phyloP scores from a whole-genome alignment of 2,888 invertebrate genomes.

The Alloscopus bannaensis region DNA sequence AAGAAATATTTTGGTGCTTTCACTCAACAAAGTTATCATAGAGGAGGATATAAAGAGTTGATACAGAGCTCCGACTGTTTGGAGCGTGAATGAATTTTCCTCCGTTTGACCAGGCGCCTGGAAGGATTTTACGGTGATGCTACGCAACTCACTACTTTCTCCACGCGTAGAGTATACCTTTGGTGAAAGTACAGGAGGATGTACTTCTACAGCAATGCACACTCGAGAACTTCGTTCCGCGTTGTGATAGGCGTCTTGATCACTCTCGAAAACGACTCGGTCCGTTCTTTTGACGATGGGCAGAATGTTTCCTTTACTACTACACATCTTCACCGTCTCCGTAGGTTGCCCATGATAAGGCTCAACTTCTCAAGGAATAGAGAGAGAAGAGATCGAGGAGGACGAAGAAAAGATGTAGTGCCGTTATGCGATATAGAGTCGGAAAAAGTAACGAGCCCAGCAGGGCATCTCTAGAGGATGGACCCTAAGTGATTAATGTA shows the following conservation, averaged over 20 bases:
- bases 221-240: not conserved
- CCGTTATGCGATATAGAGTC: conserved; percentile 29
- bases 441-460: conserved; percentile 49
- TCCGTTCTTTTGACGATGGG: no score
- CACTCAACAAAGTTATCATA: no score
- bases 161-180: not conserved
- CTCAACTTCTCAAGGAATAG: not conserved
- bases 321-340: no score
- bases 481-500: conserved; percentile 69
- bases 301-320: no score
- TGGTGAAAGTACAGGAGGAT: not conserved
- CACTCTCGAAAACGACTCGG: no score
- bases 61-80: no score
- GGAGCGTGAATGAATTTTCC: conserved; percentile 44
- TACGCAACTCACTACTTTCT: not conserved
- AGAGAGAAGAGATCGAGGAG: not conserved
- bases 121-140: conserved; percentile 12
- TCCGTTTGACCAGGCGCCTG: conserved; percentile 41
- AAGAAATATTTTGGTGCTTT: conserved; percentile 14
- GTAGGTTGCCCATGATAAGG: not conserved
- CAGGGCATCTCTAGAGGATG: conserved; percentile 60
- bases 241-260: not conserved
- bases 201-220: not conserved
- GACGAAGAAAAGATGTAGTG: conserved; percentile 36
- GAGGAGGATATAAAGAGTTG: no score